phyloP scores from a whole-genome alignment of 2,888 invertebrate species.

The Drosophila setosimentum region DNA sequence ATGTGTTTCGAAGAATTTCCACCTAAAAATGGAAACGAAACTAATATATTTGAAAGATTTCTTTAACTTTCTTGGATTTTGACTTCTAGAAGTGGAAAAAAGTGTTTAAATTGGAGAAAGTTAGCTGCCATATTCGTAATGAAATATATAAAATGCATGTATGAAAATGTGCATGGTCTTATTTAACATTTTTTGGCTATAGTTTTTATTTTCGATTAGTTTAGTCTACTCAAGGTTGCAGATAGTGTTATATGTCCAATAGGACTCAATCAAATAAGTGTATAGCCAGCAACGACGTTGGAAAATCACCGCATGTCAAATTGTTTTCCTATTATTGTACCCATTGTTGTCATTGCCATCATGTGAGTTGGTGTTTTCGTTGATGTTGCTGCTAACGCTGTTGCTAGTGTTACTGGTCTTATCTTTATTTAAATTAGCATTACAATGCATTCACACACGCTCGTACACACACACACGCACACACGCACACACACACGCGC shows the following conservation, averaged over 20 bases:
- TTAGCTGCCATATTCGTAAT: neutral
- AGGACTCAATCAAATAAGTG: conserved; percentile 19
- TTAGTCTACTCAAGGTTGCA: neutral
- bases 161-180: neutral
- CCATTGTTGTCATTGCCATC: conserved; percentile 55
- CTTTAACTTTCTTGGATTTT: neutral
- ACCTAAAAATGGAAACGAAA: neutral
- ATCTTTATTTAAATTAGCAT: conserved; percentile 81
- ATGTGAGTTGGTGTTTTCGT: conserved; percentile 42
- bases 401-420: conserved; percentile 65
- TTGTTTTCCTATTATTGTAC: conserved; percentile 79
- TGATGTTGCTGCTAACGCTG: conserved; percentile 41
- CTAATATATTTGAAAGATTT: neutral
- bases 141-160: neutral
- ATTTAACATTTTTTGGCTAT: neutral
- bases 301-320: conserved; percentile 77
- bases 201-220: neutral
- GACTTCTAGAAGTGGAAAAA: neutral
- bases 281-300: conserved; percentile 30
- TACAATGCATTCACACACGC: conserved; percentile 63
- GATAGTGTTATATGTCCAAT: neutral
- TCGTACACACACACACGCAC: conserved; percentile 16
- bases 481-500: conserved; percentile 27
- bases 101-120: neutral
- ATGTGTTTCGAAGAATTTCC: neutral